phyloP scores from a whole-genome alignment of 30 jellyfish, hydroid and myxozoan species.

The Morbakka virulenta region DNA sequence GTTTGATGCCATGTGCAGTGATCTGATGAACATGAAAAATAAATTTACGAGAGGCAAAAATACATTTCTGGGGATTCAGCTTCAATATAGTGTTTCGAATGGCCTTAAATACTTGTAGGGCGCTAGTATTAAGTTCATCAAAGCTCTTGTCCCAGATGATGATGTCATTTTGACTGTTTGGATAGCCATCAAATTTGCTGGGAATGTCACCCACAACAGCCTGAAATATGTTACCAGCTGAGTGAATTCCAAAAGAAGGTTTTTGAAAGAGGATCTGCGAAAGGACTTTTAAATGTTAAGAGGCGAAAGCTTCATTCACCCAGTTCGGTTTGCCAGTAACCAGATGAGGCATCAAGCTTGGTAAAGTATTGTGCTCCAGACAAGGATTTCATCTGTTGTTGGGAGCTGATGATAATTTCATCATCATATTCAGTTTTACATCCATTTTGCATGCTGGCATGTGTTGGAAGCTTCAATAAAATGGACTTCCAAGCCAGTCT shows the following conservation, averaged over 20 bases:
- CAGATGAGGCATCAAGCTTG: slow-evolving; percentile 64
- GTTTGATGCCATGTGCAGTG: slow-evolving; percentile 26
- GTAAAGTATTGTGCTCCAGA: slow-evolving; percentile 52
- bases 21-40: slow-evolving; percentile 38
- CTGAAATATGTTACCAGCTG: slow-evolving; percentile 68
- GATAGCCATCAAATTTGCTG: slow-evolving; percentile 38
- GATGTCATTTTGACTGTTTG: slow-evolving; percentile 67
- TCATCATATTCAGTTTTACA: no score
- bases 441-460: no score
- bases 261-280: no score
- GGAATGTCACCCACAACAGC: slow-evolving; percentile 29
- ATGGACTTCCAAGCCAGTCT: no score
- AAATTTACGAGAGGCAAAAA: no score
- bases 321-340: slow-evolving; percentile 61
- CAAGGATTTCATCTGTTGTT: slow-evolving; percentile 64
- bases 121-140: no score
- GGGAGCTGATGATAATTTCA: slow-evolving; percentile 64
- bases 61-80: no score
- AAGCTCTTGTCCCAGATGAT: slow-evolving; percentile 76
- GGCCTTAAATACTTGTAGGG: no score
- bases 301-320: slow-evolving; percentile 55
- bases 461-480: no score
- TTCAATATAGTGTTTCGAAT: background rate
- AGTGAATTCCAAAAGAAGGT: slow-evolving; percentile 60
- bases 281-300: slow-evolving; percentile 68